A percentile compares a stretch with the other conserved stretches of the same genome.
Conservation (phyloP, 2,113 vertebrate genomes). For the Dromaius novaehollandiae region DNA sequence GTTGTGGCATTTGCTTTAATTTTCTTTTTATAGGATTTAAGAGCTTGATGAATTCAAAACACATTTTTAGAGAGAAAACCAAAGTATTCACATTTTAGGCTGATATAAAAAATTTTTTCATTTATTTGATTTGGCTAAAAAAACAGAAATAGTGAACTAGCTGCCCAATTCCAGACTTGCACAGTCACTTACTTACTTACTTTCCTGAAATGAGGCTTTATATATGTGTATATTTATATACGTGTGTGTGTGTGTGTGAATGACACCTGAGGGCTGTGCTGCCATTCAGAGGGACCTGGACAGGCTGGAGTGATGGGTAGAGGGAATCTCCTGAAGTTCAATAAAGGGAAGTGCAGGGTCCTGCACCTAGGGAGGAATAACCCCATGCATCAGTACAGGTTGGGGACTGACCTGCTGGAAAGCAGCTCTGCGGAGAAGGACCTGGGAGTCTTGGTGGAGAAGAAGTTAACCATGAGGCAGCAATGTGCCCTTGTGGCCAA, state of each 20-base stretch:
- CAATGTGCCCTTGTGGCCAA: too few relatives aligned
- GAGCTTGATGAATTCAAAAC: background rate
- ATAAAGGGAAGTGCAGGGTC: too few relatives aligned
- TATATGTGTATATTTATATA: fast-evolving
- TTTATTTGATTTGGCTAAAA: background rate
- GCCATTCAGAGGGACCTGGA: too few relatives aligned
- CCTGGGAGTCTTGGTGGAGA: too few relatives aligned
- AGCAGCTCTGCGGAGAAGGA: too few relatives aligned
- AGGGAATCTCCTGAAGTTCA: too few relatives aligned
- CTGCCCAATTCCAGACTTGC: background rate
- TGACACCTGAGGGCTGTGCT: too few relatives aligned
- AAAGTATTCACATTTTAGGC: background rate
- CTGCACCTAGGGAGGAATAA: too few relatives aligned
- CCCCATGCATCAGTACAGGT: too few relatives aligned
- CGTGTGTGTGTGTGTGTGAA: background rate
- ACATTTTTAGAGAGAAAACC: background rate
- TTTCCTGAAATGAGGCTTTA: background rate
- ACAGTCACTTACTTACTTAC: background rate
- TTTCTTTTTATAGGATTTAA: background rate
- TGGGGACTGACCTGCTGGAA: too few relatives aligned
- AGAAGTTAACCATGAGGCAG: too few relatives aligned
- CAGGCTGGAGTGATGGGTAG: too few relatives aligned
- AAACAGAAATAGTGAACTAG: background rate
- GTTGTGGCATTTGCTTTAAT: background rate
- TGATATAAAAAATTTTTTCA: background rate